phyloP scores from a whole-genome alignment of 2,113 vertebrate genomes.

The Paraplagusia blochii region DNA sequence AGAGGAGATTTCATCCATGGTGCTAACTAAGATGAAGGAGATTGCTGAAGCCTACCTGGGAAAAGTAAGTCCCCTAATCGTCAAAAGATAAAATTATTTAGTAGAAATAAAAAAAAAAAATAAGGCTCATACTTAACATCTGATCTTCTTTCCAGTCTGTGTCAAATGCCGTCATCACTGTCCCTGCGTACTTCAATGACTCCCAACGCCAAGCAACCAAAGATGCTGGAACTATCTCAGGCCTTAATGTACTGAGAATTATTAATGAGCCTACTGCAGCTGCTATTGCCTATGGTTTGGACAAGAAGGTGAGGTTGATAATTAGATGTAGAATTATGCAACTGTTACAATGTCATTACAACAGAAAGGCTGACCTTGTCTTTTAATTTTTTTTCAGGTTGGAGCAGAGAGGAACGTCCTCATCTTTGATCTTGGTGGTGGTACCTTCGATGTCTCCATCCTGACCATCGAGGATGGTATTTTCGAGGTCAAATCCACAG shows the following conservation, averaged over 20 bases:
- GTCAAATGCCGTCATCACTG: conserved; percentile 79
- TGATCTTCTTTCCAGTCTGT: conserved; percentile 46
- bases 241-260: conserved; percentile 77
- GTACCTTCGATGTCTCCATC: conserved; percentile 87
- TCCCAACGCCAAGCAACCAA: conserved; percentile 80
- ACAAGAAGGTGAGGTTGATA: conserved; percentile 67
- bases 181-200: conserved; percentile 81
- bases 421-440: conserved; percentile 94
- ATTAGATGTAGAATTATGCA: not conserved
- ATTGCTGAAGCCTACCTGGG: conserved; percentile 81
- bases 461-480: conserved; percentile 77
- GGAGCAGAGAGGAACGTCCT: conserved; percentile 87
- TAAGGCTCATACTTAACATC: not conserved
- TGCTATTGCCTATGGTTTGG: conserved; percentile 78
- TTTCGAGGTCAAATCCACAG: conserved; percentile 80
- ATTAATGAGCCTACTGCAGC: conserved; percentile 82
- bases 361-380: not conserved
- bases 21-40: conserved; percentile 80
- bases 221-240: conserved; percentile 80
- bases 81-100: not conserved
- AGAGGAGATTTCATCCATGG: conserved; percentile 81
- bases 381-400: conserved; percentile 56
- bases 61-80: conserved; percentile 28
- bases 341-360: no score
- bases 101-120: no score